Evolutionary conservation across 1,140 invertebrate genomes (phyloP), one percentile per base, ranked within the genome.

Genomic region (Ceratoteleas bidentatus): DNA sequence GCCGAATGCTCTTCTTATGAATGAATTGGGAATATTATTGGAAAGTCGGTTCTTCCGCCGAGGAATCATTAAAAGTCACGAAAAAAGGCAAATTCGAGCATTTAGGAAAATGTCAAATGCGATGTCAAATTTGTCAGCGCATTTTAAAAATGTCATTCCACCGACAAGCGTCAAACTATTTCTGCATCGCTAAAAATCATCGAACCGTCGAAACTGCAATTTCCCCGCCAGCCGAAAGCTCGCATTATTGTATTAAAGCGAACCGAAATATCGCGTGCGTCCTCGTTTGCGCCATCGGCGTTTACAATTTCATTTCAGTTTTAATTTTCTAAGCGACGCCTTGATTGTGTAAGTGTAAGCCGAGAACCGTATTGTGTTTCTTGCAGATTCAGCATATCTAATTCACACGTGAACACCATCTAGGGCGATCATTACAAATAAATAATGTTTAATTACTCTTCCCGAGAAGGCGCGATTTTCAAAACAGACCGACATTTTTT

Each of bases 1-100:
- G 66, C 54, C 83, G 80, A 87, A 87, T 80, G 74, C 81, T 85
- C 76, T 80, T 85, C 82, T 84, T 82, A 83, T 83, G 84, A 87
- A 85, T 85, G 77, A 86, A 86, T 85, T 86, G 81, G 70, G 70
- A 66, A 86, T 86, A 85, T 85, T 84, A 85, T 79, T 83, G 79
- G 61, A 81, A 75, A 52, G 38, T 72, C 65, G 62, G 40, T 70
- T 65, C 40, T 56, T 65, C 33, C 10, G 9, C 24, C 24, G 24
- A n/a, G 24, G 24, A 4, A 24, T 24, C 24, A 24, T 24, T 24
- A 24, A 24, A 24, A 24, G 4, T 24, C 24, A 24, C 24, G 24
- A 24, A 24, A 24, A 24, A 24, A n/a, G n/a, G n/a, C n/a, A 24
- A 24, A 24, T 24, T 24, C 24, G 24, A 24, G n/a, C n/a, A n/a